Evolutionary conservation across 2,113 vertebrate genomes (phyloP), one percentile per base, ranked within the genome.

Genomic region (mouse (Mus musculus)): DNA sequence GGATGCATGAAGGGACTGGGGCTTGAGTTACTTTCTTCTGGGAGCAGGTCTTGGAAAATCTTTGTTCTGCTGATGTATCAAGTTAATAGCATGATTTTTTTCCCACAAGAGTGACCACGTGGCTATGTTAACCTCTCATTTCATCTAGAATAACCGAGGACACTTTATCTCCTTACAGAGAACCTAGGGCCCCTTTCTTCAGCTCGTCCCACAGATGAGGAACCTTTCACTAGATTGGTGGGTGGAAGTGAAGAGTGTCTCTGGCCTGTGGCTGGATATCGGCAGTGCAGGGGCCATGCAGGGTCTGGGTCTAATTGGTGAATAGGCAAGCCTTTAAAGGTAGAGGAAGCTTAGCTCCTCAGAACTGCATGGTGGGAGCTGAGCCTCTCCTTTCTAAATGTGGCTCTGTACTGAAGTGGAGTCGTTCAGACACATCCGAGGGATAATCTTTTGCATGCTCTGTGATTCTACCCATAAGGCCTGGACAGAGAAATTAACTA

Each of bases 401-500:
- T 90, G 96, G 76, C 88, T 96, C 63, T 96, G 76, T 46, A 82
- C 90, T 89, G 86, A 67, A 63, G 86, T 20, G 39, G 75, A 90
- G 42, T 96, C 86, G 97, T 96, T 46, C 52, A 92, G 82, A 96
- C 88, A 84, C 91, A 87, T 59, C 96, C 49, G 1, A 4, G 16
- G 75, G 46, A 72, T 95, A 95, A 97, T 97, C 97, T 93, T 97
- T 96, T 95, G 69, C 90, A 84, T 91, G 95, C 93, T 97, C 80
- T 89, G 73, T 94, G 95, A 94, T 96, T 97, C 0, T n/a, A 97
- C 95, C 96, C 86, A 89, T 95, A 96, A 96, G 95, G 75, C 96
- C 92, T 97, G 96, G 96, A 96, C 95, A 95, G 97, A 82, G 95
- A 94, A 97, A 97, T 97, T 97, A 97, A 97, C 95, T 96, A 96